Evolutionary conservation across 1,140 invertebrate species (phyloP), one percentile per base, ranked within the genome.

Genomic region (Penaeus vannamei): DNA sequence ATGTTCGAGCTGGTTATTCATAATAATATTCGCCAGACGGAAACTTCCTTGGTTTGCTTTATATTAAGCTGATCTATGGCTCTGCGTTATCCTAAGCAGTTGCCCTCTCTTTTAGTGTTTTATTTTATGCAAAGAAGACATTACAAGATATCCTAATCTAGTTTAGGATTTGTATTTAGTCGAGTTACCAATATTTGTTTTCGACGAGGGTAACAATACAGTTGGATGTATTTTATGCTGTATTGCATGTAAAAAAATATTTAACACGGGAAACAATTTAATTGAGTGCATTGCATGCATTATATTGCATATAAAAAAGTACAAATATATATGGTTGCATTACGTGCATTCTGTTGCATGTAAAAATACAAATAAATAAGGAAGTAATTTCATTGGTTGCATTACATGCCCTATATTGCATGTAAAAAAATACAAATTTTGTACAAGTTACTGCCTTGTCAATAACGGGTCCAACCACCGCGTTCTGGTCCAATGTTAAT

Each of bases 41-140:
- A 64, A 64, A 19, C n/a, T 64, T 19, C 17, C n/a, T 64, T n/a
- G 17, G 62, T 64, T 64, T n/a, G n/a, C 62, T 19, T 19, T 19
- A 64, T 64, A n/a, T 64, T 64, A 64, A 64, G n/a, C 17, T 64
- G n/a, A 64, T 64, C 17, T 64, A 19, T 64, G n/a, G 62, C n/a
- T 64, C 62, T 64, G n/a, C n/a, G n/a, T n/a, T n/a, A n/a, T n/a
- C n/a, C n/a, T n/a, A 64, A 19, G n/a, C 17, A 17, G 17, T 19
- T 64, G 62, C 62, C n/a, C n/a, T 64, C n/a, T 64, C n/a, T 64
- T 64, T 64, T 64, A 64, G 62, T 64, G 17, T 64, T 64, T 64
- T n/a, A 64, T 64, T 64, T n/a, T 64, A 64, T 64, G 62, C 62
- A 17, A 64, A 64, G 62, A 64, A 64, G 62, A 64, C 17, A 64